Evolutionary conservation across 2,797 vertebrate species (phyloP).

Genomic region (Sebastes aleutianus): DNA sequence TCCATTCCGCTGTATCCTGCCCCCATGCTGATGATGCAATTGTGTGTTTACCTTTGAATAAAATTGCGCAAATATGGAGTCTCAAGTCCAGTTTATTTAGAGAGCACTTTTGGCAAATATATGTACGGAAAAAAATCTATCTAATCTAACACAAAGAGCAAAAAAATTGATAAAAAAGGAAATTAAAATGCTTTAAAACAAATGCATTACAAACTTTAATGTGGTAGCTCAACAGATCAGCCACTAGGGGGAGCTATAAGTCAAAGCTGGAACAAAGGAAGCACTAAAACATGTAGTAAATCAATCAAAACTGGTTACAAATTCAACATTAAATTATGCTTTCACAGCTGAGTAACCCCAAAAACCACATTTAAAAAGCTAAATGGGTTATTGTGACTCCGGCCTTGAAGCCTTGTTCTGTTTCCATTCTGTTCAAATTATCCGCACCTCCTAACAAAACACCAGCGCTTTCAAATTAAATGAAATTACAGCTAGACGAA

Average conservation of each 20-base stretch:
- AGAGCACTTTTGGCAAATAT: not conserved
- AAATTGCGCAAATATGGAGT: not conserved
- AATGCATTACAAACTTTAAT: not conserved
- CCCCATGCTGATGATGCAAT: not conserved
- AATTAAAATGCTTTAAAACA: not conserved
- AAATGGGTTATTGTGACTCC: not conserved
- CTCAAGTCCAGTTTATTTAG: not conserved
- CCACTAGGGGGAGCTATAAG: constrained; percentile 33
- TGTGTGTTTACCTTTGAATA: constrained; percentile 28
- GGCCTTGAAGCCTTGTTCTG: not conserved
- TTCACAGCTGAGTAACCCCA: not conserved
- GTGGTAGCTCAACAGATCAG: not conserved
- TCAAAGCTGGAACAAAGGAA: not conserved
- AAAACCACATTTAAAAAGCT: not conserved
- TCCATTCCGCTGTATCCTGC: constrained; percentile 1
- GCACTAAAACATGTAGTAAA: not conserved
- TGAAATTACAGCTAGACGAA: not conserved
- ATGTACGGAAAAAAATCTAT: not conserved
- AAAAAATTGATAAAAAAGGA: not conserved
- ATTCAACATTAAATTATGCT: not conserved
- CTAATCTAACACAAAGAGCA: not conserved
- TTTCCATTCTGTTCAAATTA: not conserved
- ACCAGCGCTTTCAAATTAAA: not conserved
- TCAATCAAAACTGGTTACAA: not conserved
- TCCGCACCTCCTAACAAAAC: not conserved